Percentiles rank a stretch among this genome's conserved stretches.
phyloP scores from a whole-genome alignment of 1,140 invertebrate genomes.

The Aphidius gifuensis region DNA sequence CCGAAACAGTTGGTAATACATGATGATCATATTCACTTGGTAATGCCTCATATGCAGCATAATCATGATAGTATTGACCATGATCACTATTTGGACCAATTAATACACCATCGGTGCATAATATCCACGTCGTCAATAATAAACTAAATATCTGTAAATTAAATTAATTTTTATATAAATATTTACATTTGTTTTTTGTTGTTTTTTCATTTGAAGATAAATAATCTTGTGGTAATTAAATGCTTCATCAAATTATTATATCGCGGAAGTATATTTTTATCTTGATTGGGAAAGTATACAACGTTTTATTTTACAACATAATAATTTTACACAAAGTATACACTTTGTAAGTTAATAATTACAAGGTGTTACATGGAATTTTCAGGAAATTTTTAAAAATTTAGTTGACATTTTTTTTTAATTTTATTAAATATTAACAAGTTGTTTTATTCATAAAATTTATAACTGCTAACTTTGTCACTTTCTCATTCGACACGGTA shows the following conservation, averaged over 20 bases:
- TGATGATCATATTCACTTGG: conserved; percentile 43
- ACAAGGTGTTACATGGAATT: too few species aligned
- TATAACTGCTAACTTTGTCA: not conserved
- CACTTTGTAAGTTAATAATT: too few species aligned
- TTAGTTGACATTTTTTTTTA: too few species aligned
- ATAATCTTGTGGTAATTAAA: too few species aligned
- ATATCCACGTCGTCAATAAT: conserved; percentile 35
- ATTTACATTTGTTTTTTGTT: not conserved
- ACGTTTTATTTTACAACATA: too few species aligned
- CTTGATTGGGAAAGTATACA: too few species aligned
- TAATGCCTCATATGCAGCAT: conserved; percentile 33
- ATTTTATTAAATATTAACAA: too few species aligned
- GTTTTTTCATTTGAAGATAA: not conserved
- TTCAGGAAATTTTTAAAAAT: too few species aligned
- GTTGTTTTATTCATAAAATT: too few species aligned
- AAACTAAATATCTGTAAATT: conserved; percentile 39
- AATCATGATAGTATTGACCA: conserved; percentile 36
- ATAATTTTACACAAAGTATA: too few species aligned
- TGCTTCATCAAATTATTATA: too few species aligned
- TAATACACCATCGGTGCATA: conserved; percentile 41
- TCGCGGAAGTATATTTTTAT: not conserved
- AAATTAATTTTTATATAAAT: conserved; percentile 5
- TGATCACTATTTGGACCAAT: conserved; percentile 49
- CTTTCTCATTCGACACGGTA: not conserved
- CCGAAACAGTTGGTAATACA: conserved; percentile 49